A percentile compares a stretch with the other conserved stretches of the same genome.
phyloP scores from a whole-genome alignment of 92 coral and sea anemone species.

The Bergia sp. region DNA sequence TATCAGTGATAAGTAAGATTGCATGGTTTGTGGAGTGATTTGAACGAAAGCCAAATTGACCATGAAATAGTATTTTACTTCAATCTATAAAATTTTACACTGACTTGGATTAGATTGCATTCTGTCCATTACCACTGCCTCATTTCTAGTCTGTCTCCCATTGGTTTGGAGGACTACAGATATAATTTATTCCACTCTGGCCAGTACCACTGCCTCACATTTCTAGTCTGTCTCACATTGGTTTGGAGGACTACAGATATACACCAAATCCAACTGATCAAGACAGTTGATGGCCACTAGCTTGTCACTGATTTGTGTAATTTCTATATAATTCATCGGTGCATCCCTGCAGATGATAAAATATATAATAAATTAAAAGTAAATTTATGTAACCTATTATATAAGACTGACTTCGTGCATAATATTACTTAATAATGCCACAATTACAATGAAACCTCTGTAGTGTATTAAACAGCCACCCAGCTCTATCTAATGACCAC shows the following conservation, averaged over 20 bases:
- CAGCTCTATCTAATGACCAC: no score
- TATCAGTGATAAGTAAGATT: no score
- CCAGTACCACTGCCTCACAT: no score
- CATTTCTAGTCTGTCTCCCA: not conserved
- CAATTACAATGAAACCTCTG: no score
- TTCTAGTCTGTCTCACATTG: not conserved
- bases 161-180: slow-evolving; percentile 8
- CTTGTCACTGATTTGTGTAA: slow-evolving; percentile 13
- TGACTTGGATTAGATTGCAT: no score
- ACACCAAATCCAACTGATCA: not conserved
- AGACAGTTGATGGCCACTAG: slow-evolving; percentile 9
- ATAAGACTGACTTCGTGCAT: not conserved
- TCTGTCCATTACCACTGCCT: no score
- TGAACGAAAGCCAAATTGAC: no score
- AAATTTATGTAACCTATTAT: no score
- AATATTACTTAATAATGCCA: not conserved
- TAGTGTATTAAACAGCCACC: no score
- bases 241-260: slow-evolving; percentile 4
- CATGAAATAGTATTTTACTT: no score
- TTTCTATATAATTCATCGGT: slow-evolving; percentile 1
- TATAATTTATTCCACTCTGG: not conserved
- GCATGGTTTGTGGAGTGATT: no score
- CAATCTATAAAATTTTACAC: no score
- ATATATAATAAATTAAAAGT: not conserved
- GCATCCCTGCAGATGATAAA: not conserved